Percentiles rank a stretch among this genome's conserved stretches.
These are phyloP conservation scores for Eospalax fontanierii DNA, from an alignment of 2,797 vertebrate species.

Conservation along the genomic window DNA sequence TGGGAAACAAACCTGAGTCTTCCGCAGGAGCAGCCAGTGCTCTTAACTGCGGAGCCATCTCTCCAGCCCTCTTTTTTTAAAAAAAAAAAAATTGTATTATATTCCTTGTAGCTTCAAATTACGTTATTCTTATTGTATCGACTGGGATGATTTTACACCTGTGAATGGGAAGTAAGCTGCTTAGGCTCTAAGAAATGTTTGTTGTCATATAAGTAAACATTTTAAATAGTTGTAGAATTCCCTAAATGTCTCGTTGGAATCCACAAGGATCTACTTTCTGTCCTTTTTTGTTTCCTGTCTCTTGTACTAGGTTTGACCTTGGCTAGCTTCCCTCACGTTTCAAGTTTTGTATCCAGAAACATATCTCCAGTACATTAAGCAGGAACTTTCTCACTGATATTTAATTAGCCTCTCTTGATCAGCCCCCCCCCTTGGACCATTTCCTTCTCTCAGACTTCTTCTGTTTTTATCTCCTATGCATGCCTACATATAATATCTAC, in stretches of 20 bases:
- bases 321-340: background rate
- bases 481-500: no score
- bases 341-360: background rate
- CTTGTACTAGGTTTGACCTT: background rate
- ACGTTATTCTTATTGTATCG: background rate
- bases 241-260: background rate
- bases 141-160: background rate
- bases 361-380: background rate
- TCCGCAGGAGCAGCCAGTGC: no score
- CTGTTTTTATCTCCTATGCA: no score
- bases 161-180: background rate
- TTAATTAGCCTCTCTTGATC: no score
- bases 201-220: background rate
- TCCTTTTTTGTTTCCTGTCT: background rate
- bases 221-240: background rate
- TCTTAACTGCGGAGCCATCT: no score
- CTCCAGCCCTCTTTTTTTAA: no score
- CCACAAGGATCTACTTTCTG: background rate
- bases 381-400: background rate
- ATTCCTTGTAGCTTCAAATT: slow-evolving; percentile 6
- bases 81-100: no score
- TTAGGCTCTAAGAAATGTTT: background rate
- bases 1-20: no score
- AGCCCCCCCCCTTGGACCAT: no score
- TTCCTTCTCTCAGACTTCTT: no score